Percentiles rank a stretch among this genome's conserved stretches.
phyloP scores from a whole-genome alignment of 2,113 vertebrate genomes.

The Podocnemis expansa region DNA sequence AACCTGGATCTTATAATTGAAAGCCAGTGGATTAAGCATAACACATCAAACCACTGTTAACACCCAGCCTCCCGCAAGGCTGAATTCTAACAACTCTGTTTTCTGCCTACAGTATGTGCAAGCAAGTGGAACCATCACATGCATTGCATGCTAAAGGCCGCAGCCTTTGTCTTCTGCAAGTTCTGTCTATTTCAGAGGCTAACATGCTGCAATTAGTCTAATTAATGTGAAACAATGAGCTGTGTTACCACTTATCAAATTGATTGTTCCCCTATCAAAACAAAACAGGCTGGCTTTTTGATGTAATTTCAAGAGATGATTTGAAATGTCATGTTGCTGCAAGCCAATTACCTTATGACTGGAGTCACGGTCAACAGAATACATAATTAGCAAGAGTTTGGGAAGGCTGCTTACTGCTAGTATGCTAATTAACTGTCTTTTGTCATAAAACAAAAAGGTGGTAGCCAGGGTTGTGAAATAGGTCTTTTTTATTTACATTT shows the following conservation, averaged over 20 bases:
- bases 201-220: conserved; percentile 92
- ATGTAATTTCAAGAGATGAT: conserved; percentile 95
- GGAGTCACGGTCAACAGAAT: conserved; percentile 89
- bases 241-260: conserved; percentile 95
- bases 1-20: conserved; percentile 57
- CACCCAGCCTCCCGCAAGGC: conserved; percentile 74
- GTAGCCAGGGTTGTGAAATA: conserved; percentile 76
- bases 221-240: conserved; percentile 95
- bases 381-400: conserved; percentile 89
- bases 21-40: conserved; percentile 67
- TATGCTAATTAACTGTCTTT: conserved; percentile 91
- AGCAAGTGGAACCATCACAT: conserved; percentile 77
- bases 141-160: conserved; percentile 81
- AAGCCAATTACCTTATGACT: conserved; percentile 93
- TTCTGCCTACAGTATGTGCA: conserved; percentile 74
- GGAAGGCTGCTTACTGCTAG: conserved; percentile 85
- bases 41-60: conserved; percentile 70
- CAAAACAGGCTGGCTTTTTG: conserved; percentile 89
- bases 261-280: conserved; percentile 94
- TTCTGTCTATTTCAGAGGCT: conserved; percentile 87
- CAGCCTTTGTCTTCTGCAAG: conserved; percentile 84
- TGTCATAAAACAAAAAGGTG: conserved; percentile 88
- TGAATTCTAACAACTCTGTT: conserved; percentile 75
- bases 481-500: conserved; percentile 86
- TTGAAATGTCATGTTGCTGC: conserved; percentile 93